Conservation (phyloP, 2,888 invertebrate species). For the Tricholauxania praeusta region DNA sequence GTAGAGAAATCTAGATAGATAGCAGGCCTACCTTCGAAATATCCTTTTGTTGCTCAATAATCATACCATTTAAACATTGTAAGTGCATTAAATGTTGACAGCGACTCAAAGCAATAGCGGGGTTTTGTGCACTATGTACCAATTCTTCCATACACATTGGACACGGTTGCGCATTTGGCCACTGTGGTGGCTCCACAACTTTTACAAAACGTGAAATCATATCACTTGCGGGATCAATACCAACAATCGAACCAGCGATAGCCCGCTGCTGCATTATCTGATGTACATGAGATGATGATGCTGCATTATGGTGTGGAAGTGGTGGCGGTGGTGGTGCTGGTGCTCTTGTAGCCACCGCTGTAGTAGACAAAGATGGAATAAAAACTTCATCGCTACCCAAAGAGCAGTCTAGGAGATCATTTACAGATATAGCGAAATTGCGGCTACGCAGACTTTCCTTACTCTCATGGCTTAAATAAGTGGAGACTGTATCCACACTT, state of each 20-base stretch:
- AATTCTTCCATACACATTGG: conserved; percentile 77
- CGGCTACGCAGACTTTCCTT: conserved; percentile 76
- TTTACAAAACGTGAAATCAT: conserved; percentile 79
- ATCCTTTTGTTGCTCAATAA: conserved; percentile 73
- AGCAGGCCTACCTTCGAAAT: conserved; percentile 62
- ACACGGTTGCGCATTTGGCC: conserved; percentile 79
- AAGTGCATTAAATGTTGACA: conserved; percentile 86
- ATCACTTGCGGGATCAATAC: conserved; percentile 68
- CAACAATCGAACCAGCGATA: conserved; percentile 70
- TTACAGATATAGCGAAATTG: conserved; percentile 71
- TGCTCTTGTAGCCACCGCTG: conserved; percentile 57
- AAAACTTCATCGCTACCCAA: conserved; percentile 81
- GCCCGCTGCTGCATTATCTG: conserved; percentile 57
- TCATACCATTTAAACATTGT: conserved; percentile 82
- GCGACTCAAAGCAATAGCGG: conserved; percentile 76
- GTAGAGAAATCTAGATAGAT: neutral
- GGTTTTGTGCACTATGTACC: conserved; percentile 68
- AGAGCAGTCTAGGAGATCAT: conserved; percentile 79
- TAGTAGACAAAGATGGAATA: conserved; percentile 62
- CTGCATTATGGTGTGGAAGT: conserved; percentile 52
- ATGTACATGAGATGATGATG: conserved; percentile 49
- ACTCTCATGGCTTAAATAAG: conserved; percentile 89
- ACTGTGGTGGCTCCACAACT: conserved; percentile 75
- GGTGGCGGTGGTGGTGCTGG: conserved; percentile 63
- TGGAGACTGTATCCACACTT: conserved; percentile 89